Conservation (phyloP, 1,140 invertebrate species). For the Polypedilum pembai region DNA sequence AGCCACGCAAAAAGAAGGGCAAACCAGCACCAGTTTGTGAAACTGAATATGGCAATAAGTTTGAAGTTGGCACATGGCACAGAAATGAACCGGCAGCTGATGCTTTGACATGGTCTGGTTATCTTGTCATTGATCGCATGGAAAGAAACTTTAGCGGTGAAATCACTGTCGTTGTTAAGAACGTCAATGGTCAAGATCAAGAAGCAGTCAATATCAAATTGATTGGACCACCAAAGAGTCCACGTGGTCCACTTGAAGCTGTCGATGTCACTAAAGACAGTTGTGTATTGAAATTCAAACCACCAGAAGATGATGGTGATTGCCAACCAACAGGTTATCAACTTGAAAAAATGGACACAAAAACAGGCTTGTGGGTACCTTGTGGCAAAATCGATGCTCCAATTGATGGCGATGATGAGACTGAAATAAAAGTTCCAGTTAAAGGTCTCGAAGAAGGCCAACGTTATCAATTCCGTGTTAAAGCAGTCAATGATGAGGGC, state of each 20-base stretch:
- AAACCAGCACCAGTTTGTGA: constrained; percentile 85
- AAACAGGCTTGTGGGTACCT: constrained; percentile 80
- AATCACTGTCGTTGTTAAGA: constrained; percentile 80
- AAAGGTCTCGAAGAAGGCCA: constrained; percentile 85
- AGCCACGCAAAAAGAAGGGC: constrained; percentile 46
- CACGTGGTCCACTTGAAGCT: constrained; percentile 89
- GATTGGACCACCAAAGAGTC: constrained; percentile 84
- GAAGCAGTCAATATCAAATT: constrained; percentile 91
- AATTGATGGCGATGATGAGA: constrained; percentile 74
- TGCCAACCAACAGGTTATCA: constrained; percentile 82
- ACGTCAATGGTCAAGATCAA: constrained; percentile 87
- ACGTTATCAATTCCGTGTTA: constrained; percentile 92
- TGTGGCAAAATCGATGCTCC: constrained; percentile 77
- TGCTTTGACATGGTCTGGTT: constrained; percentile 47
- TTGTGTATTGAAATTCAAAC: constrained; percentile 91
- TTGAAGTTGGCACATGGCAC: constrained; percentile 72
- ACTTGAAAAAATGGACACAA: constrained; percentile 86
- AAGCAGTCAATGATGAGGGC: constrained; percentile 91
- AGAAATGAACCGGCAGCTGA: constrained; percentile 83
- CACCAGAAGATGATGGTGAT: constrained; percentile 92
- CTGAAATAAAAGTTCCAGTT: constrained; percentile 82
- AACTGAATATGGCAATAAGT: constrained; percentile 73
- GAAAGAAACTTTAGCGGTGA: constrained; percentile 83
- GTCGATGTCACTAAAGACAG: constrained; percentile 90
- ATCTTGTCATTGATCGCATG: constrained; percentile 65